Conservation (phyloP, 2,888 invertebrate species). For the Spodoptera littoralis region DNA sequence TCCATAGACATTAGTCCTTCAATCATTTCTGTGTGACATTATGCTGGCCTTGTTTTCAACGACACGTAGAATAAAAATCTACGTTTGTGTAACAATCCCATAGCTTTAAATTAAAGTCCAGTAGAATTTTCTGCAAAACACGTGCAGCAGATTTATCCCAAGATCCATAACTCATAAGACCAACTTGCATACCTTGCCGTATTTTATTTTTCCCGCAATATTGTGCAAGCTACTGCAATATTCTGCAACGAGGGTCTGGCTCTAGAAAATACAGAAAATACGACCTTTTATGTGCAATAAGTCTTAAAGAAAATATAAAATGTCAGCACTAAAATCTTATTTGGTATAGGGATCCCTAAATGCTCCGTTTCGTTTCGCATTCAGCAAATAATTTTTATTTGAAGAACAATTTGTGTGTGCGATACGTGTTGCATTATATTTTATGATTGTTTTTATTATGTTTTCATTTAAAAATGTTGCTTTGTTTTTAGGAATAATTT, state of each 20-base stretch:
- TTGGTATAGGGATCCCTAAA: conserved; percentile 33
- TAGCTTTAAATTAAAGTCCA: no score
- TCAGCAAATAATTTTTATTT: conserved; percentile 56
- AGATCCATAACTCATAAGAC: conserved; percentile 3
- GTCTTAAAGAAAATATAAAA: conserved; percentile 17
- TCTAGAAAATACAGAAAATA: conserved; percentile 17
- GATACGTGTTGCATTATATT: conserved; percentile 49
- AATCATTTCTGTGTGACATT: no score
- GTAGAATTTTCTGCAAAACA: neutral
- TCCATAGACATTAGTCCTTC: no score
- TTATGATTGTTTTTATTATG: conserved; percentile 42
- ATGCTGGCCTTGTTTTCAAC: no score
- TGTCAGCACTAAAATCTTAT: conserved; percentile 17
- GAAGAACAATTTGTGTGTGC: conserved; percentile 60
- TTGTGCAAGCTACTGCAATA: conserved; percentile 16
- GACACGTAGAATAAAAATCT: no score
- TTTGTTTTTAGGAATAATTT: no score
- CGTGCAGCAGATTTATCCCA: conserved; percentile 1
- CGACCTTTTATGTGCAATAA: conserved; percentile 13
- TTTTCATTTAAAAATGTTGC: conserved; percentile 23
- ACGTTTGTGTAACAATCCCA: no score
- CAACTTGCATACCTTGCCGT: conserved; percentile 1
- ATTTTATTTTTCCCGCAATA: conserved; percentile 24
- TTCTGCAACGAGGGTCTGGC: conserved; percentile 17
- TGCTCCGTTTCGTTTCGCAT: conserved; percentile 38